A percentile compares a stretch with the other conserved stretches of the same genome.
Evolutionary conservation across 2,797 vertebrate genomes (phyloP).

Genomic region (Anas bahamensis): DNA sequence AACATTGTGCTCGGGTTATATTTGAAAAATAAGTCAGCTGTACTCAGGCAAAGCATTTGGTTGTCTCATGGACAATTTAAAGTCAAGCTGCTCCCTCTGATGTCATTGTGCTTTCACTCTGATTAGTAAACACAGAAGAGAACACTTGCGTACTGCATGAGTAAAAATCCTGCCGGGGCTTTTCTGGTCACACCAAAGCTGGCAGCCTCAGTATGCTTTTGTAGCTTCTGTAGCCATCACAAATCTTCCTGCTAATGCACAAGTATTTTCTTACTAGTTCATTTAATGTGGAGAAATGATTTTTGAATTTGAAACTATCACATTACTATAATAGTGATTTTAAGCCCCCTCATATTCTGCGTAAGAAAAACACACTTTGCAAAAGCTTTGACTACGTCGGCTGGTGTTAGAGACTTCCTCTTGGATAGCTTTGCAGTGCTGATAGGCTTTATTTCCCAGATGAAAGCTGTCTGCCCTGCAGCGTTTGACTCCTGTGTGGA

Average conservation of each 20-base stretch:
- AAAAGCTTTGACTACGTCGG: not conserved
- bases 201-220: not conserved
- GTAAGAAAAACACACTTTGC: not conserved
- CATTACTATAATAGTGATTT: not conserved
- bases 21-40: fast-evolving
- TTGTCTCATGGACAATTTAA: not conserved
- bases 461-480: not conserved
- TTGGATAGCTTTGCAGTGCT: not conserved
- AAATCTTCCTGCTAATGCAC: not conserved
- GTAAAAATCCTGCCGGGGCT: not conserved
- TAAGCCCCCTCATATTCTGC: not conserved
- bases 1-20: not conserved
- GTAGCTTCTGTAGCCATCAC: not conserved
- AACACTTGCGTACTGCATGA: not conserved
- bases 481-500: not conserved
- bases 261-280: not conserved
- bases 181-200: not conserved
- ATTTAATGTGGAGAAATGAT: not conserved
- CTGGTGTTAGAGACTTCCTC: not conserved
- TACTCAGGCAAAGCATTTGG: not conserved
- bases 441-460: not conserved
- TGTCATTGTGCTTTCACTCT: not conserved
- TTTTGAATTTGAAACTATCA: not conserved
- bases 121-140: not conserved
- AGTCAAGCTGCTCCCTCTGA: not conserved